phyloP scores from a whole-genome alignment of 2,113 vertebrate genomes.

The Myiozetetes cayanensis region DNA sequence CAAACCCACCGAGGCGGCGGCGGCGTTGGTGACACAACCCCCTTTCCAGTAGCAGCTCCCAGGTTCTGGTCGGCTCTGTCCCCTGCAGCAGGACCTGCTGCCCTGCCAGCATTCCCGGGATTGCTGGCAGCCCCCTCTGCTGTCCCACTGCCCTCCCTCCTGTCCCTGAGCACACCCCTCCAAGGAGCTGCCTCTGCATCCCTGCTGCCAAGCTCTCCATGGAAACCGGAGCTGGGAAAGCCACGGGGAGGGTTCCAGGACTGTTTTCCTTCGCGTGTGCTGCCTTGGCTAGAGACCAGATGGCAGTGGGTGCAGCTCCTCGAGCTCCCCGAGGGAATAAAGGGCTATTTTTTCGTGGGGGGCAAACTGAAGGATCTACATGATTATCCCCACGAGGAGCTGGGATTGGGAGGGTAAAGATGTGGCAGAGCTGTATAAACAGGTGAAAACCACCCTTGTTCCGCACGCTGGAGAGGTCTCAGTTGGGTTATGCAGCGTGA shows the following conservation, averaged over 20 bases:
- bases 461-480: not conserved
- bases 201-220: not conserved
- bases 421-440: not conserved
- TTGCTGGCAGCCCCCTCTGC: not conserved
- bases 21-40: fast-evolving
- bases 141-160: not conserved
- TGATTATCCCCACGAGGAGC: not conserved
- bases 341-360: not conserved
- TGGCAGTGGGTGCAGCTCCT: not conserved
- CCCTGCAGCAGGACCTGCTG: not conserved
- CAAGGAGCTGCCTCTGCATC: not conserved
- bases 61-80: not conserved
- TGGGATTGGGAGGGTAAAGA: not conserved
- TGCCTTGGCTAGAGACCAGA: not conserved
- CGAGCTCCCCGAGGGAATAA: not conserved
- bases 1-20: not conserved
- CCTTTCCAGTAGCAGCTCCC: not conserved
- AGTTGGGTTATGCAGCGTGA: fast-evolving
- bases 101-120: not conserved
- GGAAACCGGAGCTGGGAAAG: not conserved
- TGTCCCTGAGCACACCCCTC: not conserved
- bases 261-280: not conserved
- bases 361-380: not conserved
- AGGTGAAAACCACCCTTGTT: not conserved
- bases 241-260: not conserved